phyloP scores from a whole-genome alignment of 2,888 invertebrate species.

The Brachynemurus nebulosus region DNA sequence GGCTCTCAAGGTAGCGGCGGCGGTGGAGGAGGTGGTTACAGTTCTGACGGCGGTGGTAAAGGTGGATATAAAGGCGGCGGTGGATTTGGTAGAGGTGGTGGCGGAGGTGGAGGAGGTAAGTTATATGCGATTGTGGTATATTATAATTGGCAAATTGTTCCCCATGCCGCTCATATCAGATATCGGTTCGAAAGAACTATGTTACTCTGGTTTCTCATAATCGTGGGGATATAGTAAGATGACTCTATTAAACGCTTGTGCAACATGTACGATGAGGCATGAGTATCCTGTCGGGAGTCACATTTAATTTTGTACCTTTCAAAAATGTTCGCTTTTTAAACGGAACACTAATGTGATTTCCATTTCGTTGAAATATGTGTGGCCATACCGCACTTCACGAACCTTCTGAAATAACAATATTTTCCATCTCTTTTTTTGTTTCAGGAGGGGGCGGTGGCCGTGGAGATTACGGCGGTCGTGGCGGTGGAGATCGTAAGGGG shows the following conservation, averaged over 20 bases:
- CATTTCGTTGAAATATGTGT: too few relatives aligned
- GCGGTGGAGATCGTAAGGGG: conserved; percentile 39
- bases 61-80: conserved; percentile 15
- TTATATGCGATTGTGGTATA: too few relatives aligned
- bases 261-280: conserved; percentile 17
- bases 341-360: too few relatives aligned
- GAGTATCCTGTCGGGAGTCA: neutral
- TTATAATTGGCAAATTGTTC: too few relatives aligned
- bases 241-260: conserved; percentile 29
- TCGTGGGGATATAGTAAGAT: conserved; percentile 25
- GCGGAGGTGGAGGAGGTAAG: conserved; percentile 12
- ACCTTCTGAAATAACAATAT: too few relatives aligned
- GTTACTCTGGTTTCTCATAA: too few relatives aligned
- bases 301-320: too few relatives aligned
- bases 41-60: conserved; percentile 13
- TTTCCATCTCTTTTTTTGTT: conserved; percentile 30
- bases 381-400: too few relatives aligned
- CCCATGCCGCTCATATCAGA: too few relatives aligned
- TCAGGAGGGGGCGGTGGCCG: conserved; percentile 33
- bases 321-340: too few relatives aligned
- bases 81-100: conserved; percentile 13
- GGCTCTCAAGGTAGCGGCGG: conserved; percentile 19
- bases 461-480: conserved; percentile 36
- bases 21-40: conserved; percentile 13
- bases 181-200: too few relatives aligned